Conservation (phyloP, 1,140 invertebrate species). For the Drosophila setifemur region DNA sequence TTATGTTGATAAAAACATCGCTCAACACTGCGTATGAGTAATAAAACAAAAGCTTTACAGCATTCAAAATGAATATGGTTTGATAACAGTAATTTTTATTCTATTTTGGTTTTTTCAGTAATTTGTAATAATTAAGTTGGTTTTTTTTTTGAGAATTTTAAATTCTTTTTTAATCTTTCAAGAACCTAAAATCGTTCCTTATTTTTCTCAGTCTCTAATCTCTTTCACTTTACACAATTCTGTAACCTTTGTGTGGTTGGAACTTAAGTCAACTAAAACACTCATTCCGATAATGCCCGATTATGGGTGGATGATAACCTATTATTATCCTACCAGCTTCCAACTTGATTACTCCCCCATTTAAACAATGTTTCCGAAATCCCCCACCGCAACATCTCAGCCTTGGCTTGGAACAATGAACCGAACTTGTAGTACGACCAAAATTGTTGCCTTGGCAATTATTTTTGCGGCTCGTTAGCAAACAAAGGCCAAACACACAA, state of each 20-base stretch:
- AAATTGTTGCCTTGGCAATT: slow-evolving; percentile 52
- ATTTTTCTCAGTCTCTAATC: not conserved
- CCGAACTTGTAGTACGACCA: slow-evolving; percentile 1
- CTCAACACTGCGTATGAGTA: too few relatives aligned
- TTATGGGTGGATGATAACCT: slow-evolving; percentile 28
- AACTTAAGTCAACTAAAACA: not conserved
- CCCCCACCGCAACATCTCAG: slow-evolving; percentile 10
- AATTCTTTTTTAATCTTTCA: too few relatives aligned
- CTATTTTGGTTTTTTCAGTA: too few relatives aligned
- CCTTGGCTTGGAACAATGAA: slow-evolving; percentile 26
- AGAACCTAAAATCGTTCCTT: too few relatives aligned
- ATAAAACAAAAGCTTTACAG: too few relatives aligned
- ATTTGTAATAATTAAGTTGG: too few relatives aligned
- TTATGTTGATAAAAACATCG: too few relatives aligned
- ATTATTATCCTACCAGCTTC: slow-evolving; percentile 8
- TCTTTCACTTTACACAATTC: not conserved
- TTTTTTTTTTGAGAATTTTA: too few relatives aligned
- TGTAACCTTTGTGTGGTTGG: not conserved
- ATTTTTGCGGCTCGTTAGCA: slow-evolving; percentile 48
- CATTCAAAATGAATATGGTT: too few relatives aligned
- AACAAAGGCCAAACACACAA: slow-evolving; percentile 28
- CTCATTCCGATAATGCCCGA: not conserved
- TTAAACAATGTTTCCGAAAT: slow-evolving; percentile 20
- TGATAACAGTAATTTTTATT: too few relatives aligned
- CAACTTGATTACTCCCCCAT: slow-evolving; percentile 22